Percentiles rank a stretch among this genome's conserved stretches.
Conservation (phyloP, 2,888 invertebrate species). For the Hanleya hanleyi region DNA sequence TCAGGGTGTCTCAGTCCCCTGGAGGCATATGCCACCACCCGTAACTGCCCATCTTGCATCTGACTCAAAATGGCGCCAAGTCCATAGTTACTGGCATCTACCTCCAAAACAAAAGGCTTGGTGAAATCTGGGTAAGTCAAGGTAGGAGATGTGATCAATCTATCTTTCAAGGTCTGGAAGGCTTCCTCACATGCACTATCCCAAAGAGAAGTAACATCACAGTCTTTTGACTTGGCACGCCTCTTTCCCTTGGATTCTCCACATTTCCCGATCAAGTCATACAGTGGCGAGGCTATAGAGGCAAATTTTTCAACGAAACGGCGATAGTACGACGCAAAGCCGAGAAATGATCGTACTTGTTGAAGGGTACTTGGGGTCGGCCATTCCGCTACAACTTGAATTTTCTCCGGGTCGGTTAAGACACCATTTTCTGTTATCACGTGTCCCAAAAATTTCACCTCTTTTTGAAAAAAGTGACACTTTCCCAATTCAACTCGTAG, state of each 20-base stretch:
- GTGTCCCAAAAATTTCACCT: slow-evolving; percentile 35
- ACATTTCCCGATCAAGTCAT: slow-evolving; percentile 16
- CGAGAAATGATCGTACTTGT: slow-evolving; percentile 30
- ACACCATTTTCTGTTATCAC: slow-evolving; percentile 26
- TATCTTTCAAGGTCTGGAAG: slow-evolving; percentile 28
- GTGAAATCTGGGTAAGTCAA: slow-evolving; percentile 34
- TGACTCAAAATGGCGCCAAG: slow-evolving; percentile 30
- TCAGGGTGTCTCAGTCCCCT: slow-evolving; percentile 15
- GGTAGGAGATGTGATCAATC: slow-evolving; percentile 28
- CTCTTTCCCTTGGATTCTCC: background rate
- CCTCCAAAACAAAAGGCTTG: slow-evolving; percentile 14
- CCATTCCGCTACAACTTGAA: slow-evolving; percentile 22
- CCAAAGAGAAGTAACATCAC: slow-evolving; percentile 9
- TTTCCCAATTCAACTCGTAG: slow-evolving; percentile 33
- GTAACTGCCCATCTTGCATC: slow-evolving; percentile 19
- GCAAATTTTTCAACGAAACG: slow-evolving; percentile 29
- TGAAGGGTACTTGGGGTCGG: slow-evolving; percentile 18
- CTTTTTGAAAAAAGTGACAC: slow-evolving; percentile 29
- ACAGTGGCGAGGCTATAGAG: slow-evolving; percentile 16
- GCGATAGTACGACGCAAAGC: slow-evolving; percentile 30
- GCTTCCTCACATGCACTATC: slow-evolving; percentile 24
- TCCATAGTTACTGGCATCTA: slow-evolving; percentile 20
- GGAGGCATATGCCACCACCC: slow-evolving; percentile 25
- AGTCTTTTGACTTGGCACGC: background rate
- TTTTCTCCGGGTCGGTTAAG: slow-evolving; percentile 17